Base-by-base conservation (phyloP, 2,797 vertebrate genomes). In the Coregonus sp. region DNA sequence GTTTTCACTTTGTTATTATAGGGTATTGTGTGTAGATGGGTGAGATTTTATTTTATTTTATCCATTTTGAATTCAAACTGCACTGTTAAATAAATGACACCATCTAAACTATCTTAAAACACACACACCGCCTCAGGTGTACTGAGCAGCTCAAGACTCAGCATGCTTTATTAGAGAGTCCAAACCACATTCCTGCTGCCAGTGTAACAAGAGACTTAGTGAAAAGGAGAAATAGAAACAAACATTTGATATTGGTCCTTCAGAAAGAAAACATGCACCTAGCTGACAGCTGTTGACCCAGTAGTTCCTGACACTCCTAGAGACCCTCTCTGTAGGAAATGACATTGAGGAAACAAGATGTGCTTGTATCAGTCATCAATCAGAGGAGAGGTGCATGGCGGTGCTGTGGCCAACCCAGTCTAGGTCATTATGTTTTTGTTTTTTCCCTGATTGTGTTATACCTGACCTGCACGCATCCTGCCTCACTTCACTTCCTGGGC, bases 401-500 rank as follows among this genome's bases (percentile, higher is more conserved):
- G 63, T 65, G 74, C 79, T 74, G 79, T 80, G 77, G 80, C 82
- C 80, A 50, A 52, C 84, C n/a, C 84, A 90, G 81, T 85, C 63
- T 67, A 72, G 74, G 79, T 76, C 72, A 75, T 87, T 80, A 87
- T 69, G 29, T 72, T 80, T 33, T 65, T 89, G 90, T 91, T 90
- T 89, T 91, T 87, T 72, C 20, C 11, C 83, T 81, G 65, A 20
- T 69, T 79, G 78, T 70, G 76, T 82, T 85, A 92, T 90, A 93
- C 92, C 91, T 92, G 92, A 89, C 86, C 87, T 70, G 52, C 70
- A 70, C 86, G 83, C 88, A 88, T 88, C 87, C 88, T 91, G 88
- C 75, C 80, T 61, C 29, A 20, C 73, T 86, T 72, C 75, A 78
- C 81, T 90, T 92, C 90, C 90, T 78, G 50, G 82, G 25, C 84